Evolutionary conservation across 2,888 invertebrate genomes (phyloP).

Genomic region (Mythimna albipuncta): DNA sequence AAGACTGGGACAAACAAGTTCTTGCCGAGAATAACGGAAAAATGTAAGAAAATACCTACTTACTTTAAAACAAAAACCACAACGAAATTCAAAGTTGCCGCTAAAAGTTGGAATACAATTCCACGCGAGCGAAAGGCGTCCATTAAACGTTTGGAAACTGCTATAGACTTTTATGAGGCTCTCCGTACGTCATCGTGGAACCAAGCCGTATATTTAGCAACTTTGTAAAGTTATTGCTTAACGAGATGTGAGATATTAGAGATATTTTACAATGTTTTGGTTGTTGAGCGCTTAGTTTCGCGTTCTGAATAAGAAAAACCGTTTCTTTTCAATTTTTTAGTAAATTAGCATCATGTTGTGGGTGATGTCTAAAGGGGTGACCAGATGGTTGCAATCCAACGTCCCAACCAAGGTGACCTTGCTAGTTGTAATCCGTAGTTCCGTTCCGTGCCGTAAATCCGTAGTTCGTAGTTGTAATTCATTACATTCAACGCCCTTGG

Average conservation of each 20-base stretch:
- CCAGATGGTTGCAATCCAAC: too few relatives aligned
- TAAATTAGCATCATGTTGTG: neutral
- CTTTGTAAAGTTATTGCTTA: slow-evolving; percentile 73
- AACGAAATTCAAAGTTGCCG: slow-evolving; percentile 64
- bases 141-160: slow-evolving; percentile 74
- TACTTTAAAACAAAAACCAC: slow-evolving; percentile 56
- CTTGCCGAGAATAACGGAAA: slow-evolving; percentile 32
- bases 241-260: slow-evolving; percentile 60
- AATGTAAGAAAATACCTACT: slow-evolving; percentile 51
- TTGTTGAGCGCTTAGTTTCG: slow-evolving; percentile 5
- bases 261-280: slow-evolving; percentile 54
- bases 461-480: too few relatives aligned
- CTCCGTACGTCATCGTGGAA: slow-evolving; percentile 70
- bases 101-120: slow-evolving; percentile 70
- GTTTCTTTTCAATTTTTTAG: neutral
- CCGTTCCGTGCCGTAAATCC: too few relatives aligned
- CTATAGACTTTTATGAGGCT: slow-evolving; percentile 76
- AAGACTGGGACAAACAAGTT: slow-evolving; percentile 45
- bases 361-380: neutral
- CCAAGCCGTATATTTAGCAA: slow-evolving; percentile 72
- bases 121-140: slow-evolving; percentile 67
- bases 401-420: too few relatives aligned
- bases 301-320: slow-evolving; percentile 4
- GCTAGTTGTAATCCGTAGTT: too few relatives aligned
- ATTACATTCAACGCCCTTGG: too few relatives aligned